Percentiles rank a stretch among this genome's conserved stretches.
phyloP scores from a whole-genome alignment of 2,888 invertebrate species.

The Holacanthella duospinosa region DNA sequence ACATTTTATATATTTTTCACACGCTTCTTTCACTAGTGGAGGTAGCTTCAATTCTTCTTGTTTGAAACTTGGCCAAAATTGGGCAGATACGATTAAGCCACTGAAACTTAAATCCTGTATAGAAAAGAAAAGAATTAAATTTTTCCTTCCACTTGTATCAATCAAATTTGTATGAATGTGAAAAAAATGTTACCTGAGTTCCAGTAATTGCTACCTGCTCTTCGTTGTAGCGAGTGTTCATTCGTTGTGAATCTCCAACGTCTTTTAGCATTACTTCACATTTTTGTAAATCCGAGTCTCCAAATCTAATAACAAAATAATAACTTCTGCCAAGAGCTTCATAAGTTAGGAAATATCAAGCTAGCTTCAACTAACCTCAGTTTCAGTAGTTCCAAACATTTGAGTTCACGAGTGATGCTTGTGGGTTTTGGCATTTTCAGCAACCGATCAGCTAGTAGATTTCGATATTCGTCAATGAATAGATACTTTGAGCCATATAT shows the following conservation, averaged over 20 bases:
- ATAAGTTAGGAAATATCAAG: background rate
- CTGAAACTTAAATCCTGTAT: conserved; percentile 54
- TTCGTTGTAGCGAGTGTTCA: conserved; percentile 68
- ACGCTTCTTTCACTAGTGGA: conserved; percentile 61
- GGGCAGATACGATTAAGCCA: conserved; percentile 89
- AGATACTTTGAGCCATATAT: conserved; percentile 97
- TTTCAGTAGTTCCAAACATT: conserved; percentile 86
- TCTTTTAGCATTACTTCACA: conserved; percentile 99
- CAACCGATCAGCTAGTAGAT: conserved; percentile 79
- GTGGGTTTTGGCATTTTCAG: conserved; percentile 42
- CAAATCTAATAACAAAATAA: conserved; percentile 53
- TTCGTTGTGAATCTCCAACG: conserved; percentile 86
- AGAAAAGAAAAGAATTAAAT: conserved; percentile 6
- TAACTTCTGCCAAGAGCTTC: background rate
- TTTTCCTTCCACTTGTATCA: background rate
- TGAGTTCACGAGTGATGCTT: conserved; percentile 58
- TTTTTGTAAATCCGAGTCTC: conserved; percentile 87
- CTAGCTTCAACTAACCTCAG: conserved; percentile 45
- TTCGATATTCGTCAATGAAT: conserved; percentile 95
- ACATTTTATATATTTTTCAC: conserved; percentile 75
- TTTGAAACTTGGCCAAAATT: conserved; percentile 96
- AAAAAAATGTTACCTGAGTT: conserved; percentile 31
- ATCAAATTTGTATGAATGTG: background rate
- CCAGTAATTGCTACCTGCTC: conserved; percentile 33
- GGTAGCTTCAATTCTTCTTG: conserved; percentile 86